These are phyloP conservation scores for Poecilia wingei DNA, from an alignment of 2,797 vertebrate genomes.

Conservation along the genomic window DNA sequence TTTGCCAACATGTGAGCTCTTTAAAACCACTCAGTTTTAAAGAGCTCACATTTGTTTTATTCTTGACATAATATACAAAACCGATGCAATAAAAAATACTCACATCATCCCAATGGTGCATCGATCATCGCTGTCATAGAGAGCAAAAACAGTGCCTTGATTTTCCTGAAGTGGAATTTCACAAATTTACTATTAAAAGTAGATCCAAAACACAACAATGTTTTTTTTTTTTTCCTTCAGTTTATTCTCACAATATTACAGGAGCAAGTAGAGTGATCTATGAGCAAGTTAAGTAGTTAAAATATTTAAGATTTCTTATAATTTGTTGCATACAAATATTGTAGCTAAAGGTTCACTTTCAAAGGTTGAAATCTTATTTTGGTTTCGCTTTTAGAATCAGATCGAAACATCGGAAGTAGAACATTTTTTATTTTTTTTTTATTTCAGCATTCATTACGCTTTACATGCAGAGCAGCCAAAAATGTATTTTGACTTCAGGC, in stretches of 20 bases:
- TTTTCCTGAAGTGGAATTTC: conserved; percentile 78
- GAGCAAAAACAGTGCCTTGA: conserved; percentile 85
- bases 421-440: too few species aligned
- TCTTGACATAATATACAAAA: background rate
- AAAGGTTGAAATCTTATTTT: background rate
- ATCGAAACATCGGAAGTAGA: background rate
- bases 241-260: background rate
- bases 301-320: background rate
- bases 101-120: conserved; percentile 88
- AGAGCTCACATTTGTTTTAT: background rate
- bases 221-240: background rate
- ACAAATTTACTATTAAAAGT: conserved; percentile 29
- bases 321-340: background rate
- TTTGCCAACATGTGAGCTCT: too few species aligned
- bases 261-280: background rate
- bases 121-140: conserved; percentile 84
- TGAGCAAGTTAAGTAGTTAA: too few species aligned
- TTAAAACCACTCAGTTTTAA: background rate
- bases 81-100: conserved; percentile 70
- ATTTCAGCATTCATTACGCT: background rate
- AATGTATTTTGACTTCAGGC: background rate
- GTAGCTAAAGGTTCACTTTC: background rate
- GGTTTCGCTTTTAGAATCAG: background rate
- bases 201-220: background rate
- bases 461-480: background rate